Conservation (phyloP, 2,797 vertebrate genomes). For the Betta splendens region DNA sequence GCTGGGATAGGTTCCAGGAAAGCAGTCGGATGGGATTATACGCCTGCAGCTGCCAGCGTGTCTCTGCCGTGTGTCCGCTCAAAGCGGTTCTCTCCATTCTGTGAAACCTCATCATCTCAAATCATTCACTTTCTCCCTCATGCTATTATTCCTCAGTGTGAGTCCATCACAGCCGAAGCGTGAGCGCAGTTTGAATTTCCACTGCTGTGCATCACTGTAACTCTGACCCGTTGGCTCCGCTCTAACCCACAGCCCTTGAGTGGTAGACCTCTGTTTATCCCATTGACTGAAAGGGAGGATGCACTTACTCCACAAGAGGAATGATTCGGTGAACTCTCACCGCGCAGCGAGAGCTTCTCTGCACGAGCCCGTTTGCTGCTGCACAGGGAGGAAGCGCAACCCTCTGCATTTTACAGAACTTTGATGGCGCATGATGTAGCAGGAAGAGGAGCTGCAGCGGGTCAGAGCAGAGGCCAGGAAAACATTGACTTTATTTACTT, state of each 20-base stretch:
- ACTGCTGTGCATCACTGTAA: constrained; percentile 9
- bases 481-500: neutral
- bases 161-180: constrained; percentile 23
- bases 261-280: constrained; percentile 33
- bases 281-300: constrained; percentile 26
- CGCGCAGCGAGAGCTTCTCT: constrained; percentile 13
- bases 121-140: constrained; percentile 1
- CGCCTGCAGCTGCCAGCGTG: neutral
- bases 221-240: constrained; percentile 30
- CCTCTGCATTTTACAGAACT: constrained; percentile 16
- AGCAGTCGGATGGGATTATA: constrained; percentile 20
- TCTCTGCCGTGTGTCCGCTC: constrained; percentile 8
- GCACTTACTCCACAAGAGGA: constrained; percentile 19
- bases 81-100: constrained; percentile 25
- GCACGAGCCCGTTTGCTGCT: constrained; percentile 8
- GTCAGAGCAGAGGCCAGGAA: neutral
- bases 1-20: constrained; percentile 17
- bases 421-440: constrained; percentile 13
- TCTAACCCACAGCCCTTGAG: constrained; percentile 12
- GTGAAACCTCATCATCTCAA: constrained; percentile 6
- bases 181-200: constrained; percentile 4
- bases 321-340: constrained; percentile 24
- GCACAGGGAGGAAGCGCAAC: constrained; percentile 1
- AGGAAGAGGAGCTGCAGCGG: constrained; percentile 8
- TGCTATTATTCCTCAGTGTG: neutral